Evolutionary conservation across 1,140 invertebrate species (phyloP), one percentile per base, ranked within the genome.

Genomic region (Zophobas morio): DNA sequence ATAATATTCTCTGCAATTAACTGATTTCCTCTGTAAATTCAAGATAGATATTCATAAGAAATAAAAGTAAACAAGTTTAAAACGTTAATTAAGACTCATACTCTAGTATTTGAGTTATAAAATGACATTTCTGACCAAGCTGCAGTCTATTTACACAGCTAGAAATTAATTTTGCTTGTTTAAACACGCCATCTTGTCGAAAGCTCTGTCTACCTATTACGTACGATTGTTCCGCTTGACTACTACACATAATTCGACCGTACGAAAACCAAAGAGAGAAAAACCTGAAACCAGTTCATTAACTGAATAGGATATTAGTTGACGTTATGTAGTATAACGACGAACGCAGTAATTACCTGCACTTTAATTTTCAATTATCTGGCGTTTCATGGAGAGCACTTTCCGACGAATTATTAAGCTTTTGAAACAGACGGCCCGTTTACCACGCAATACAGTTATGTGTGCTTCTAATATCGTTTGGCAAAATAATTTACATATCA

Each of bases 361-460:
- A 66, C 60, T 66, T 66, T 66, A 66, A 66, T 66, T 66, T 66
- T 66, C 60, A 66, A 66, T 66, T 66, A 66, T 66, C 60, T 36
- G 37, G 37, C 60, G 60, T n/a, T 66, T 66, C 39, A 42, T 32
- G 39, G 39, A 8, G 60, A 66, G 33, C 60, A 42, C 42, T 66
- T 66, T 57, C 54, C 34, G 8, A 36, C 32, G 34, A 35, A 57
- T 57, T 36, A 57, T 57, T 57, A 36, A 36, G 35, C 57, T 63
- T 63, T 63, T 6, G 57, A 63, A 63, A 63, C 57, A 63, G 57
- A 51, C 49, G 49, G 4, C 20, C n/a, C 49, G 49, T 51, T 51
- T 51, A 51, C 3, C n/a, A 5, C 6, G 8, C 57, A 63, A 63
- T 63, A 39, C 57, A 37, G 57, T 63, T 63, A 37, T 39, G 57